Conservation (phyloP, 2,888 invertebrate genomes). For the Exocentrus adspersus region DNA sequence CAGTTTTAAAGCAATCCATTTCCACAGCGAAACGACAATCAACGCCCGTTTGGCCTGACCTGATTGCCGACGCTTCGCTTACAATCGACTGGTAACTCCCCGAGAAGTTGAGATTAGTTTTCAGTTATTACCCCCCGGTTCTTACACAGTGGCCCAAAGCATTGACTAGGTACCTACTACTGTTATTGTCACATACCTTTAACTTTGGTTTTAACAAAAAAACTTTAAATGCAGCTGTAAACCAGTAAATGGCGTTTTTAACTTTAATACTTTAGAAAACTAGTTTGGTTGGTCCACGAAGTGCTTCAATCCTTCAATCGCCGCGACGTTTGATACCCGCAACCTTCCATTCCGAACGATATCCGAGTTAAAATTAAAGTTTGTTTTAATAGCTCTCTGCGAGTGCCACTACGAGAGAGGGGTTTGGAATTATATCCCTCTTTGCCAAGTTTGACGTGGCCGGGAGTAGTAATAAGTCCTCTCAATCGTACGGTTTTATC, state of each 20-base stretch:
- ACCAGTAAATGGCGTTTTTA: no score
- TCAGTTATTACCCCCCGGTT: conserved; percentile 21
- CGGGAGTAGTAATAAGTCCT: not conserved
- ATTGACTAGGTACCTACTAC: no score
- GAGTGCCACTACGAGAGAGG: not conserved
- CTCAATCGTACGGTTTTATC: not conserved
- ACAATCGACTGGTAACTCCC: not conserved
- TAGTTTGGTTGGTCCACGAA: no score
- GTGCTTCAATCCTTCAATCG: no score
- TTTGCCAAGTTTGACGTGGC: not conserved
- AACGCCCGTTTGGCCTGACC: conserved; percentile 1
- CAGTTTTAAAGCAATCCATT: conserved; percentile 20
- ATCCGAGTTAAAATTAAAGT: conserved; percentile 23
- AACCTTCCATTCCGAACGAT: conserved; percentile 7
- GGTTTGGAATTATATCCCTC: not conserved
- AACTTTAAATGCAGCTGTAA: no score
- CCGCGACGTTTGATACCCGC: conserved; percentile 9
- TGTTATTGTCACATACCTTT: no score
- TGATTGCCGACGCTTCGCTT: not conserved
- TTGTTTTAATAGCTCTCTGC: conserved; percentile 12
- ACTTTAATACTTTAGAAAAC: no score
- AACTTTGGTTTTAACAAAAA: no score
- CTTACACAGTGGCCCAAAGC: no score
- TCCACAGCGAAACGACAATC: conserved; percentile 7
- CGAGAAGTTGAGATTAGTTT: conserved; percentile 19